Conservation (phyloP, 2,797 vertebrate genomes). For the Chelidonichthys spinosus region DNA sequence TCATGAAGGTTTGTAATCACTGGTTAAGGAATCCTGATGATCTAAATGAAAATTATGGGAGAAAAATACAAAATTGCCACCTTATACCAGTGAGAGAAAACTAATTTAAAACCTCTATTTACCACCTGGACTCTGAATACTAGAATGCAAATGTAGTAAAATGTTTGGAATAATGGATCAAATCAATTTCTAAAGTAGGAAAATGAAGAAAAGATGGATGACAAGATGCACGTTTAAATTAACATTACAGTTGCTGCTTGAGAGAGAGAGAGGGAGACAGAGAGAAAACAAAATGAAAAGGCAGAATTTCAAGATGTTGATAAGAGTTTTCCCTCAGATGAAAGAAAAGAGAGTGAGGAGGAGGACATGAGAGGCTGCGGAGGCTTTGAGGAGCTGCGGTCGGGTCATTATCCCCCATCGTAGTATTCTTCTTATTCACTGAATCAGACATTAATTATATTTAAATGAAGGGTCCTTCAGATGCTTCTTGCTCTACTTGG, state of each 20-base stretch:
- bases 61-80: not conserved
- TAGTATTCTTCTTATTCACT: conserved; percentile 2
- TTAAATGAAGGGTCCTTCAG: conserved; percentile 28
- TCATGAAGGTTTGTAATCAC: not conserved
- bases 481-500: conserved; percentile 5
- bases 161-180: not conserved
- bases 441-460: conserved; percentile 44
- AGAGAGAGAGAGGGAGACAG: not conserved
- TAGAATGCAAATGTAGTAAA: not conserved
- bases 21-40: too few relatives aligned
- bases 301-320: not conserved
- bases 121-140: not conserved
- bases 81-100: not conserved
- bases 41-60: not conserved
- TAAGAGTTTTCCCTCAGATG: conserved; percentile 11
- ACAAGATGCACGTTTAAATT: too few relatives aligned
- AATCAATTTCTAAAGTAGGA: too few relatives aligned
- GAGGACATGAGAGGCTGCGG: conserved; percentile 21
- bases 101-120: not conserved
- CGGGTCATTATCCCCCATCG: conserved; percentile 34
- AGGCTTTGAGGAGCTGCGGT: conserved; percentile 15
- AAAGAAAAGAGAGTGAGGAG: not conserved
- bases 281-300: conserved; percentile 2
- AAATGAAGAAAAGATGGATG: not conserved
- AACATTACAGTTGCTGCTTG: too few relatives aligned